A percentile compares a stretch with the other conserved stretches of the same genome.
These are phyloP conservation scores for Ophioninae sp. DNA, from an alignment of 2,888 invertebrate genomes.

Conservation along the genomic window DNA sequence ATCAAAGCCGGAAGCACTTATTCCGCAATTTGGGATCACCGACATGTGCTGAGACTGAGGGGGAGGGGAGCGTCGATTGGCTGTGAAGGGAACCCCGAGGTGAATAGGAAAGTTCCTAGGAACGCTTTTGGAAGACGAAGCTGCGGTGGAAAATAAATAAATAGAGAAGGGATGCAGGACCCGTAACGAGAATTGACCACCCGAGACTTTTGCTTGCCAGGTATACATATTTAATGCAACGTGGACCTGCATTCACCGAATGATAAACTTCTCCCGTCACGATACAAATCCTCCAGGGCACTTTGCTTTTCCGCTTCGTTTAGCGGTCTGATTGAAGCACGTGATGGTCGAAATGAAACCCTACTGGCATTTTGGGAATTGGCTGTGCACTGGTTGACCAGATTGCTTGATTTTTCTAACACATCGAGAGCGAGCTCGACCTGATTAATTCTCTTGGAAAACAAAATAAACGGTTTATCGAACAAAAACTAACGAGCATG, in stretches of 20 bases:
- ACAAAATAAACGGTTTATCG: neutral
- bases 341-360: neutral
- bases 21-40: conserved; percentile 35
- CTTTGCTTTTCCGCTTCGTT: conserved; percentile 12
- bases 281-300: conserved; percentile 9
- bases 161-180: neutral
- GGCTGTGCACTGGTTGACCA: neutral
- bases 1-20: conserved; percentile 49
- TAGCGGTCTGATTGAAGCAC: neutral
- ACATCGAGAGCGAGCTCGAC: neutral
- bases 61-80: neutral
- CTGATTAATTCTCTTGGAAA: neutral
- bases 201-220: conserved; percentile 34
- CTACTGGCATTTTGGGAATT: neutral
- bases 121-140: conserved; percentile 29
- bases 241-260: neutral
- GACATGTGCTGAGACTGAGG: conserved; percentile 26
- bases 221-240: conserved; percentile 17
- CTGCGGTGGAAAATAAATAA: conserved; percentile 8
- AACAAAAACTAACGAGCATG: neutral
- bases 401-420: neutral
- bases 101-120: conserved; percentile 24
- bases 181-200: conserved; percentile 57
- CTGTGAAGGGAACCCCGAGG: neutral
- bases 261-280: conserved; percentile 22